Conservation (phyloP, 2,797 vertebrate species). For the Leuciscus waleckii region DNA sequence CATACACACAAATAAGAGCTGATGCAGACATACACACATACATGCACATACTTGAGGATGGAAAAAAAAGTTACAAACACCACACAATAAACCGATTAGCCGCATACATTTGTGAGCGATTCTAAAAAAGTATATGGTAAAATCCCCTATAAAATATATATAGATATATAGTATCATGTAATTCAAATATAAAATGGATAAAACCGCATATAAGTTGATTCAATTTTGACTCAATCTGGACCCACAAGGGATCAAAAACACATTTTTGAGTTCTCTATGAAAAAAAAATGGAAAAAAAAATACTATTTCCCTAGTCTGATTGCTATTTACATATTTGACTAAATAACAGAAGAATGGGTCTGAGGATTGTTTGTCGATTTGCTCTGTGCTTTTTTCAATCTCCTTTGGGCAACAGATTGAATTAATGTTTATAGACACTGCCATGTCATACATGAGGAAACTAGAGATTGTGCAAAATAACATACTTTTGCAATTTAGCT, state of each 20-base stretch:
- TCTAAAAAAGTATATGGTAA: neutral
- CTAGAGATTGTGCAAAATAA: constrained; percentile 76
- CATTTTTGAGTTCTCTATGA: constrained; percentile 30
- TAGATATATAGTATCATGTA: too few relatives aligned
- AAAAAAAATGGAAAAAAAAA: constrained; percentile 43
- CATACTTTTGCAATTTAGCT: constrained; percentile 78
- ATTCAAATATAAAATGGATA: neutral
- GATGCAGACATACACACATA: constrained; percentile 3
- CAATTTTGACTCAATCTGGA: neutral
- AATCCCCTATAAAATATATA: neutral
- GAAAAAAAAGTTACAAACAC: neutral
- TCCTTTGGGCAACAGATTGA: constrained; percentile 83
- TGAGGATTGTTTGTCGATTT: constrained; percentile 81
- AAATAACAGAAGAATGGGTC: constrained; percentile 77
- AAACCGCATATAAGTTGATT: neutral
- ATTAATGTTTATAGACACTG: constrained; percentile 82
- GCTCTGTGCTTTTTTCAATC: constrained; percentile 77
- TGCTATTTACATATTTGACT: constrained; percentile 82
- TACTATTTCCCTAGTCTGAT: constrained; percentile 76
- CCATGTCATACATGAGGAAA: constrained; percentile 78
- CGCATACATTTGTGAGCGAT: neutral
- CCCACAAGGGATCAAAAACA: neutral
- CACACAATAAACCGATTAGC: neutral
- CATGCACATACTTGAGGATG: neutral
- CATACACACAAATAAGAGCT: neutral